Evolutionary conservation across 2,888 invertebrate species (phyloP).

Genomic region (Furcula furcula): DNA sequence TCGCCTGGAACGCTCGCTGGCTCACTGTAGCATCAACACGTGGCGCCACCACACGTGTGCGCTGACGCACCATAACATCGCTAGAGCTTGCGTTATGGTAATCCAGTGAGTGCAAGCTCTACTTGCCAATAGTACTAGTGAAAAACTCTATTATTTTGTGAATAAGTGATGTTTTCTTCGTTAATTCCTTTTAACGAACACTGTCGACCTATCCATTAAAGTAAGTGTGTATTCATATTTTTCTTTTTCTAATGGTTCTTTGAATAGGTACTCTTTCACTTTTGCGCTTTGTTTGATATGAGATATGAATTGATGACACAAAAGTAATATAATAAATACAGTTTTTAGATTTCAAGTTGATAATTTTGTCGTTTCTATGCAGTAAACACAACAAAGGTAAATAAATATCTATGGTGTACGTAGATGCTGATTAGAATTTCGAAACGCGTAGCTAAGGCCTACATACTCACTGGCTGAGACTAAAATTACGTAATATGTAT

Average conservation of each 20-base stretch:
- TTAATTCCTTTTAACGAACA: no score
- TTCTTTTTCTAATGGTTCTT: no score
- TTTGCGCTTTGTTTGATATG: no score
- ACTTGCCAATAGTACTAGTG: slow-evolving; percentile 3
- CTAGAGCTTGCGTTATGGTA: slow-evolving; percentile 29
- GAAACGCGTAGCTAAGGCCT: slow-evolving; percentile 53
- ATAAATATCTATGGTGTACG: slow-evolving; percentile 29
- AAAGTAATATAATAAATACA: no score
- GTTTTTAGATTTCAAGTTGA: no score
- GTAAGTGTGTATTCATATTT: no score
- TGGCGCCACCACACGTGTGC: slow-evolving; percentile 63
- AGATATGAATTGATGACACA: no score
- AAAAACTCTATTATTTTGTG: background rate
- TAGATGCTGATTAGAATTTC: slow-evolving; percentile 47
- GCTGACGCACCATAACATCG: slow-evolving; percentile 49
- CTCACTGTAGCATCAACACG: slow-evolving; percentile 70
- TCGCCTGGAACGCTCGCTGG: slow-evolving; percentile 65
- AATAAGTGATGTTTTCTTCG: background rate
- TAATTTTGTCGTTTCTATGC: no score
- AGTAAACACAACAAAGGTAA: slow-evolving; percentile 4
- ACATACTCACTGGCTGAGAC: slow-evolving; percentile 53
- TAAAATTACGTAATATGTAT: slow-evolving; percentile 46
- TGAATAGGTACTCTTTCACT: no score
- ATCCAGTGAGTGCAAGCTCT: slow-evolving; percentile 32
- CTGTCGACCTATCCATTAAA: no score